Percentiles rank a stretch among this genome's conserved stretches.
These are phyloP conservation scores for Camelus bactrianus DNA, from an alignment of 2,113 vertebrate genomes.

Conservation along the genomic window DNA sequence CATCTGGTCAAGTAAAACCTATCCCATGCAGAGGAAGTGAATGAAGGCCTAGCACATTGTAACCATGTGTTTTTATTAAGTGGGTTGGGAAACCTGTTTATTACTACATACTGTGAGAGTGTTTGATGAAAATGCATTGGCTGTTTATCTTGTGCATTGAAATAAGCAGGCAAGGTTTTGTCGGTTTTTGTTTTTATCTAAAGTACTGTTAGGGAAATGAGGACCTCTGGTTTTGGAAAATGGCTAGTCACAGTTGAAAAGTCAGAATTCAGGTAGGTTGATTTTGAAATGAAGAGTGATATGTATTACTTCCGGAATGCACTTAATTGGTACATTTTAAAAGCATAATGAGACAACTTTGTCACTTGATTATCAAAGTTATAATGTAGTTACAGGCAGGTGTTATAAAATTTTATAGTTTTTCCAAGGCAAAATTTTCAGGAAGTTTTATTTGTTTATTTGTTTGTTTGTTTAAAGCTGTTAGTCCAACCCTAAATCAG, in stretches of 20 bases:
- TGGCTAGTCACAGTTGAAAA: slow-evolving; percentile 39
- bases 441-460: not conserved
- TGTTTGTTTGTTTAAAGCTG: not conserved
- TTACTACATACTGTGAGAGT: not conserved
- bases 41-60: slow-evolving; percentile 33
- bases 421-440: slow-evolving; percentile 32
- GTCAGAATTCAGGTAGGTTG: slow-evolving; percentile 68
- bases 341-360: slow-evolving; percentile 54
- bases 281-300: slow-evolving; percentile 61
- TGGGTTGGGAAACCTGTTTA: slow-evolving; percentile 52
- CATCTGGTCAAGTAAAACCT: slow-evolving; percentile 81
- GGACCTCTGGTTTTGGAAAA: slow-evolving; percentile 60
- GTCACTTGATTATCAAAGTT: not conserved
- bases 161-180: slow-evolving; percentile 6
- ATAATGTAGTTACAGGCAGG: not conserved
- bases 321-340: slow-evolving; percentile 7
- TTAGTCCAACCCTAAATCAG: not conserved
- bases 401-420: slow-evolving; percentile 19
- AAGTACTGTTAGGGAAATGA: slow-evolving; percentile 52
- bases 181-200: not conserved
- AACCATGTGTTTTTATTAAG: slow-evolving; percentile 1
- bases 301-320: slow-evolving; percentile 63
- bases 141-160: not conserved
- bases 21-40: slow-evolving; percentile 64
- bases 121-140: slow-evolving; percentile 38